A percentile compares a stretch with the other conserved stretches of the same genome.
These are phyloP conservation scores for Melanotaenia nigrans DNA, from an alignment of 2,797 vertebrate genomes.

Conservation along the genomic window DNA sequence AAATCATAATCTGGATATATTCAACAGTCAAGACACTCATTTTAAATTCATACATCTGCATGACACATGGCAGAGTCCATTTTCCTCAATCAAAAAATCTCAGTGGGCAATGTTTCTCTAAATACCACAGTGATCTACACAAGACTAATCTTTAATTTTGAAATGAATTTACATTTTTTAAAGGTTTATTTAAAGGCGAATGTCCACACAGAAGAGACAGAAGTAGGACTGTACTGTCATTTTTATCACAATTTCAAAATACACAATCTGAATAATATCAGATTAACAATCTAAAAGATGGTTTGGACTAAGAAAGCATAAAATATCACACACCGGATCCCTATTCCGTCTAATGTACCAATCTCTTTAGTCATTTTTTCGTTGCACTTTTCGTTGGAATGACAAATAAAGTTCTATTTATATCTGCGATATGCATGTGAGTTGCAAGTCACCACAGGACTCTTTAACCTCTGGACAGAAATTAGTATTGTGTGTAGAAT, in stretches of 20 bases:
- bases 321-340: too few relatives aligned
- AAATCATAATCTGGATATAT: slow-evolving; percentile 6
- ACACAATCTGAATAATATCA: too few relatives aligned
- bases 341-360: too few relatives aligned
- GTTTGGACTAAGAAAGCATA: too few relatives aligned
- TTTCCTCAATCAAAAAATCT: neutral
- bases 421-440: too few relatives aligned
- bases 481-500: slow-evolving; percentile 9
- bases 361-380: too few relatives aligned
- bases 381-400: too few relatives aligned
- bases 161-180: neutral
- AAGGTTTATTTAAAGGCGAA: neutral
- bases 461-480: neutral
- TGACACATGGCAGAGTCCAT: too few relatives aligned
- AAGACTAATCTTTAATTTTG: neutral
- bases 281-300: too few relatives aligned
- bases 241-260: neutral
- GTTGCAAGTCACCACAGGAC: neutral
- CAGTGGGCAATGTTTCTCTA: neutral
- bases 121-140: neutral
- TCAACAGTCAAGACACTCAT: neutral
- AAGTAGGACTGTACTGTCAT: too few relatives aligned
- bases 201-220: neutral
- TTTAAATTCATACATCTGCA: neutral
- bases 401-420: too few relatives aligned